These are phyloP conservation scores for Noctuana brunneofusca DNA, from an alignment of 2,888 invertebrate species.

Conservation along the genomic window DNA sequence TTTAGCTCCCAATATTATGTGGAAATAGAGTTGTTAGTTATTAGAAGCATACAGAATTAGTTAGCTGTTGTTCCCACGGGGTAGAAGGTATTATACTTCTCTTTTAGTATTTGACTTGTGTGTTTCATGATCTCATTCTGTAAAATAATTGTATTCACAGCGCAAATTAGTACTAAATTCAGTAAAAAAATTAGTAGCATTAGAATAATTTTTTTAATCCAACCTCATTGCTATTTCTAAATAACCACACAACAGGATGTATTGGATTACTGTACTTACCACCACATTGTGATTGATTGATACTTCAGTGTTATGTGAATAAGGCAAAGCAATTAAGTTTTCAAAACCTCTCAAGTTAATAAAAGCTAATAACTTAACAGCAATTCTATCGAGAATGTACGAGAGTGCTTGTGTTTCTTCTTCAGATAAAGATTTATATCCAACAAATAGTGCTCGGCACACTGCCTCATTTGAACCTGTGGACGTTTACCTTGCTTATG, in stretches of 20 bases:
- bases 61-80: constrained; percentile 55
- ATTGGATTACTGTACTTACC: constrained; percentile 51
- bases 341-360: constrained; percentile 66
- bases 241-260: background rate
- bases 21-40: background rate
- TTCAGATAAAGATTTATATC: constrained; percentile 58
- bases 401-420: constrained; percentile 61
- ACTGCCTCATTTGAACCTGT: constrained; percentile 40
- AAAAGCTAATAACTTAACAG: constrained; percentile 59
- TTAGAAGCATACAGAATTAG: constrained; percentile 58
- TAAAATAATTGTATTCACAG: constrained; percentile 50
- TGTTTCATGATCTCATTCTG: constrained; percentile 65
- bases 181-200: too few relatives aligned
- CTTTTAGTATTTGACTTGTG: constrained; percentile 48
- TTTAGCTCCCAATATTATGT: background rate
- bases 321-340: constrained; percentile 62
- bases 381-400: constrained; percentile 54
- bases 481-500: background rate
- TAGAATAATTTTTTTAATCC: too few relatives aligned
- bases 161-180: too few relatives aligned
- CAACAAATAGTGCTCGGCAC: constrained; percentile 59
- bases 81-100: constrained; percentile 52
- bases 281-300: constrained; percentile 61
- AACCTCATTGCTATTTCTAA: too few relatives aligned
- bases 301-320: constrained; percentile 46